Percentiles rank a stretch among this genome's conserved stretches.
These are phyloP conservation scores for Pseudochirops cupreus DNA, from an alignment of 2,797 vertebrate species.

Conservation along the genomic window DNA sequence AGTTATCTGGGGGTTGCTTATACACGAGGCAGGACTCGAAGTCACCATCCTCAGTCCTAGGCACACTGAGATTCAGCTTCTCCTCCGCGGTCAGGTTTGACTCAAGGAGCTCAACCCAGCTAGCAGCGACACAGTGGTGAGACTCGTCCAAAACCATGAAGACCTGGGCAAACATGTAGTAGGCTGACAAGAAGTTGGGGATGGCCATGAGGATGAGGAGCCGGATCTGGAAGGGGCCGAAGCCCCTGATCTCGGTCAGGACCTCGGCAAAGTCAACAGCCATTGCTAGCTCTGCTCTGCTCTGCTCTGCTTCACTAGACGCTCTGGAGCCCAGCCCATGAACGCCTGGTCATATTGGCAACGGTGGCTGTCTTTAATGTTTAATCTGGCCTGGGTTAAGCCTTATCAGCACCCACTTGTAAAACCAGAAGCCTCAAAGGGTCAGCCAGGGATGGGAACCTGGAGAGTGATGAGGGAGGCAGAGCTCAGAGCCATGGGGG, in stretches of 20 bases:
- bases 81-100: slow-evolving; percentile 88
- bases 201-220: slow-evolving; percentile 85
- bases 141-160: slow-evolving; percentile 87
- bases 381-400: not conserved
- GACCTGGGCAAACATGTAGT: slow-evolving; percentile 90
- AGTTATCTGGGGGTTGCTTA: slow-evolving; percentile 73
- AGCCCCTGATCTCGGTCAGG: slow-evolving; percentile 84
- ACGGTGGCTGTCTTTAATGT: not conserved
- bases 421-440: not conserved
- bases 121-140: slow-evolving; percentile 89
- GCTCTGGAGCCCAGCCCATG: not conserved
- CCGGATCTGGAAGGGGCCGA: slow-evolving; percentile 90
- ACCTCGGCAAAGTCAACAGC: slow-evolving; percentile 52
- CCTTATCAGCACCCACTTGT: not conserved
- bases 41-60: slow-evolving; percentile 78
- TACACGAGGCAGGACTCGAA: slow-evolving; percentile 92
- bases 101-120: slow-evolving; percentile 86
- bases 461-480: not conserved
- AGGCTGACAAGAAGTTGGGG: slow-evolving; percentile 83
- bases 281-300: slow-evolving; percentile 29
- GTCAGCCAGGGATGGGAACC: not conserved
- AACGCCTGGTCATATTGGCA: not conserved
- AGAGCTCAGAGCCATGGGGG: not conserved
- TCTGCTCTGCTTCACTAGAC: not conserved
- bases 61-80: slow-evolving; percentile 89